phyloP scores from a whole-genome alignment of 30 jellyfish, hydroid and myxozoan genomes.

The Nemopilema nomurai region DNA sequence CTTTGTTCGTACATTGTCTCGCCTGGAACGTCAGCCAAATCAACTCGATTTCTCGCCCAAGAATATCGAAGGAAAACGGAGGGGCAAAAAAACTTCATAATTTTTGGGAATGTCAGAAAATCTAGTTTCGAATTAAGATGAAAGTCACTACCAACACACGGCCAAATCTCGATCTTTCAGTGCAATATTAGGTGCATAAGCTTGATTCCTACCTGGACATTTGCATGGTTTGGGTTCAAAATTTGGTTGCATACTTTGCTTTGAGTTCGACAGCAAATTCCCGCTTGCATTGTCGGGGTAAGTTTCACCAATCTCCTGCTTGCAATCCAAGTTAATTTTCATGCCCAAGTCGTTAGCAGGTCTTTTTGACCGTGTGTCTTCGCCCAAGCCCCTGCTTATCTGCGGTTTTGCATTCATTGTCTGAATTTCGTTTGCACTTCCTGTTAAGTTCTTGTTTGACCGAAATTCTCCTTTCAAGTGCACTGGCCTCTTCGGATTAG shows the following conservation, averaged over 20 bases:
- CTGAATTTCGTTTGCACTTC: not conserved
- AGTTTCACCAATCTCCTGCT: not conserved
- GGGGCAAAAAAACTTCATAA: too few relatives aligned
- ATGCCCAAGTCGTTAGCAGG: not conserved
- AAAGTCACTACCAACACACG: too few relatives aligned
- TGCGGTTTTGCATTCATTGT: not conserved
- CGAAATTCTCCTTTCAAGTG: not conserved
- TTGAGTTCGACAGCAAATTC: not conserved
- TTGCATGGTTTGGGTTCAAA: constrained; percentile 38
- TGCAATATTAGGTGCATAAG: too few relatives aligned
- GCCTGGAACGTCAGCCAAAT: too few relatives aligned
- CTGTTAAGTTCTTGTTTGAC: not conserved
- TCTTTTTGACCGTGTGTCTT: not conserved
- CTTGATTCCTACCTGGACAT: constrained; percentile 17
- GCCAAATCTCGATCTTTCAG: too few relatives aligned
- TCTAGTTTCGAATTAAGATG: too few relatives aligned
- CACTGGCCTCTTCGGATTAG: not conserved
- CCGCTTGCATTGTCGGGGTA: not conserved
- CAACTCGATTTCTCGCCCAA: too few relatives aligned
- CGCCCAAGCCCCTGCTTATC: not conserved
- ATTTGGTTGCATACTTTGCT: not conserved
- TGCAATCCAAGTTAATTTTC: not conserved
- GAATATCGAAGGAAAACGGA: too few relatives aligned
- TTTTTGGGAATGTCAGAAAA: too few relatives aligned
- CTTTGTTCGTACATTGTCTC: too few relatives aligned